These are phyloP conservation scores for Aplochiton taeniatus DNA, from an alignment of 2,797 vertebrate species.

Conservation along the genomic window DNA sequence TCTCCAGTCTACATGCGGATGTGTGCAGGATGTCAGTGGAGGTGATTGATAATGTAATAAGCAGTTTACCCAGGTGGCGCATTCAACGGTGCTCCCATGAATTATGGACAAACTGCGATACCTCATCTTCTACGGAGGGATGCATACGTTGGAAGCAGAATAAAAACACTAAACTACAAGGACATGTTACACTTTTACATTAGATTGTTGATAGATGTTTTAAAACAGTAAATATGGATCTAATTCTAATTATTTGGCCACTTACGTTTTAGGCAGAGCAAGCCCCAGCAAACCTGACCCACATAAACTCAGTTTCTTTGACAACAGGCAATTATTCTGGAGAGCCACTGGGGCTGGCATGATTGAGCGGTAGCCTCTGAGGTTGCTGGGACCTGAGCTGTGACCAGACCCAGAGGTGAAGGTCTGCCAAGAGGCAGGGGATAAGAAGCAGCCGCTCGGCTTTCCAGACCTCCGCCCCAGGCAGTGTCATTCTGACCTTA, in stretches of 20 bases:
- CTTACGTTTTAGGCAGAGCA: too few relatives aligned
- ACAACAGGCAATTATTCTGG: constrained; percentile 27
- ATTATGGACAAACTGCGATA: too few relatives aligned
- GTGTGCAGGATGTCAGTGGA: constrained; percentile 46
- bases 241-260: too few relatives aligned
- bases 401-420: constrained; percentile 39
- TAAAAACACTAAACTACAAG: too few relatives aligned
- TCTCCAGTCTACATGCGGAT: constrained; percentile 57
- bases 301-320: constrained; percentile 7
- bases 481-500: constrained; percentile 46
- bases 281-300: too few relatives aligned
- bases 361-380: constrained; percentile 38
- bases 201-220: too few relatives aligned
- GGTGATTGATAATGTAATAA: constrained; percentile 77
- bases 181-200: too few relatives aligned
- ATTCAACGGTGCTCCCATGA: not conserved
- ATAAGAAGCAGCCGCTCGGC: constrained; percentile 40
- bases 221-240: too few relatives aligned
- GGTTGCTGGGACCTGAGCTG: constrained; percentile 37
- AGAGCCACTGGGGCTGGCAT: constrained; percentile 21
- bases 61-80: constrained; percentile 67
- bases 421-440: constrained; percentile 42
- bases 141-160: too few relatives aligned
- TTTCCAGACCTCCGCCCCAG: constrained; percentile 35
- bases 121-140: too few relatives aligned